Base-by-base conservation (phyloP, 2,888 invertebrate species). In the Heliconius cydno region DNA sequence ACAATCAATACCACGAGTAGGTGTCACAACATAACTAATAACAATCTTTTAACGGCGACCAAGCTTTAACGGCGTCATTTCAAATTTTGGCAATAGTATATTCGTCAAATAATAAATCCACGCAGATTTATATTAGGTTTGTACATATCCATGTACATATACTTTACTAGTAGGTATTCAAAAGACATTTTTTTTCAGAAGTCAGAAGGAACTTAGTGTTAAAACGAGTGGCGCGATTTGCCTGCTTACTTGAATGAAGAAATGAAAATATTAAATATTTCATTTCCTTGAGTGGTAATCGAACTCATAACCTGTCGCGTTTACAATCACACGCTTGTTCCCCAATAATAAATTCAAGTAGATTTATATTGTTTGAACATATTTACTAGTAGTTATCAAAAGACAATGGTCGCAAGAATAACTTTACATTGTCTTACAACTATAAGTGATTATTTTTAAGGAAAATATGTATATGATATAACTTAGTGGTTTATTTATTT, bases 381-480 rank as follows among this genome's bases (percentile, higher is more conserved):
- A 60, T 60, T 60, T 52, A 52, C 19, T 52, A 52, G 22, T 60
- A 60, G 60, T n/a, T 60, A n/a, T 52, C 52, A 60, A 60, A 6
- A 60, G 60, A 60, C n/a, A 60, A 60, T 60, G n/a, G 10, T 3
- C 13, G 68, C 38, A 68, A 67, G 67, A 67, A 67, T 68, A 19
- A 68, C 22, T 68, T 38, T 70, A 57, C 22, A 19, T 46, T 71
- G 13, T 41, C 25, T 70, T 70, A 46, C 13, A 46, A n/a, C n/a
- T 15, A 12, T 22, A 41, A 46, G n/a, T 70, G 41, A 70, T 41
- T 70, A 46, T 19, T 70, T 25, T 70, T 46, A 25, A 70, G 70
- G 70, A 70, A 70, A 70, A 70, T 70, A 70, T 70, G 25, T 70
- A 70, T 70, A 9, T 41, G 41, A 70, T 41, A 70, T 46, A 25